Evolutionary conservation across 2,888 invertebrate genomes (phyloP).

Genomic region (Eulithis prunata): DNA sequence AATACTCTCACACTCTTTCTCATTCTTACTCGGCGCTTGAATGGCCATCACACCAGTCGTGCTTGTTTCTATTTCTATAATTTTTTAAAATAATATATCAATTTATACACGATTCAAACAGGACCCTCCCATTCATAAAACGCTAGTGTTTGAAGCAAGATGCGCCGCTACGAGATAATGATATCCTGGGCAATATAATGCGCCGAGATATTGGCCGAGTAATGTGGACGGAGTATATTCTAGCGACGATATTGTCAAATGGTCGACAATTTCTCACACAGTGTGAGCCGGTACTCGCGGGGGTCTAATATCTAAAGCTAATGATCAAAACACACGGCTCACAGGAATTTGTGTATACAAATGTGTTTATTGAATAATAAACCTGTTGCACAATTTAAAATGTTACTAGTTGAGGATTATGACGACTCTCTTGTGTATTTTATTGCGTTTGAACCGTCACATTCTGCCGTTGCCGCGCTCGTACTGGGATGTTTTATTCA

Average conservation of each 20-base stretch:
- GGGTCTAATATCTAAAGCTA: conserved; percentile 72
- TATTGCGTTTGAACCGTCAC: conserved; percentile 52
- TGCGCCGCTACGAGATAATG: conserved; percentile 58
- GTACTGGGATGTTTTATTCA: conserved; percentile 58
- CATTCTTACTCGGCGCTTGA: conserved; percentile 28
- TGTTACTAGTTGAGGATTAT: conserved; percentile 58
- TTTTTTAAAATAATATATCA: conserved; percentile 3
- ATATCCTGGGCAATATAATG: conserved; percentile 60
- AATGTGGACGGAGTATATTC: conserved; percentile 56
- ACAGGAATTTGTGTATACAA: conserved; percentile 67
- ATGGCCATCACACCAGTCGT: conserved; percentile 8
- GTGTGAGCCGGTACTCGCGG: conserved; percentile 68
- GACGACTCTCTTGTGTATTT: conserved; percentile 58
- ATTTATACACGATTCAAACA: conserved; percentile 10
- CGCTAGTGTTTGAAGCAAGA: conserved; percentile 43
- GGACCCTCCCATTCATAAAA: conserved; percentile 44
- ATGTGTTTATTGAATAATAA: conserved; percentile 74
- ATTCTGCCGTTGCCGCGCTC: conserved; percentile 50
- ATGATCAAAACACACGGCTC: conserved; percentile 71
- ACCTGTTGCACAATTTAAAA: conserved; percentile 65
- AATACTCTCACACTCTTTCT: conserved; percentile 44
- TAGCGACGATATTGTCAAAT: conserved; percentile 73
- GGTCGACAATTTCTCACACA: conserved; percentile 73
- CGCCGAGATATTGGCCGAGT: conserved; percentile 56
- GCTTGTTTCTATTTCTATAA: conserved; percentile 9